Percentiles rank a stretch among this genome's conserved stretches.
Conservation (phyloP, 2,113 vertebrate species). For the Saguinus midas region DNA sequence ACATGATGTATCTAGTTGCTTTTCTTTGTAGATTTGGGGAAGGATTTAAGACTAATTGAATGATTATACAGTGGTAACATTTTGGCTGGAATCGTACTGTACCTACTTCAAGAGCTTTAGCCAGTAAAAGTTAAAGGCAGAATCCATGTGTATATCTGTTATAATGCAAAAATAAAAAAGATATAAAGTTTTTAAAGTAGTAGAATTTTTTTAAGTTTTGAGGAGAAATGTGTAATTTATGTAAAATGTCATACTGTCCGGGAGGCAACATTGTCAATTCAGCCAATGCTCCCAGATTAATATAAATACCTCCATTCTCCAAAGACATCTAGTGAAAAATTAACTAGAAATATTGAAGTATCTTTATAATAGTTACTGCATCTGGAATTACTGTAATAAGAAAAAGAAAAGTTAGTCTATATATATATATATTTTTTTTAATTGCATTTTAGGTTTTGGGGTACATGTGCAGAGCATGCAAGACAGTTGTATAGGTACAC, state of each 20-base stretch:
- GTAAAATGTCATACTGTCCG: not conserved
- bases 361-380: not conserved
- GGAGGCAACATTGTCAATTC: not conserved
- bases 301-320: not conserved
- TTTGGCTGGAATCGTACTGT: slow-evolving; percentile 26
- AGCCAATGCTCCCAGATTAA: slow-evolving; percentile 19
- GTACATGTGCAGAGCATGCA: no score
- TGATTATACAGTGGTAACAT: not conserved
- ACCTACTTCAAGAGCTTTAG: slow-evolving; percentile 28
- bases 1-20: not conserved
- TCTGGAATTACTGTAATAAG: not conserved
- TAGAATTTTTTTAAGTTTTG: not conserved
- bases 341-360: not conserved
- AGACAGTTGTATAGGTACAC: no score
- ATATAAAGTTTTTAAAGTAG: not conserved
- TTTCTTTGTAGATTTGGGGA: slow-evolving; percentile 46
- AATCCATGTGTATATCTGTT: slow-evolving; percentile 27
- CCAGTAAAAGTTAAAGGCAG: not conserved
- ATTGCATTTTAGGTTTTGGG: no score
- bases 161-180: slow-evolving; percentile 45
- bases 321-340: slow-evolving; percentile 31
- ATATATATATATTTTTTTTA: not conserved
- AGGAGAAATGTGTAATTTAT: slow-evolving; percentile 26
- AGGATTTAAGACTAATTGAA: slow-evolving; percentile 55
- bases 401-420: not conserved